Conservation (phyloP, 2,888 invertebrate genomes). For the Arctia plantaginis region DNA sequence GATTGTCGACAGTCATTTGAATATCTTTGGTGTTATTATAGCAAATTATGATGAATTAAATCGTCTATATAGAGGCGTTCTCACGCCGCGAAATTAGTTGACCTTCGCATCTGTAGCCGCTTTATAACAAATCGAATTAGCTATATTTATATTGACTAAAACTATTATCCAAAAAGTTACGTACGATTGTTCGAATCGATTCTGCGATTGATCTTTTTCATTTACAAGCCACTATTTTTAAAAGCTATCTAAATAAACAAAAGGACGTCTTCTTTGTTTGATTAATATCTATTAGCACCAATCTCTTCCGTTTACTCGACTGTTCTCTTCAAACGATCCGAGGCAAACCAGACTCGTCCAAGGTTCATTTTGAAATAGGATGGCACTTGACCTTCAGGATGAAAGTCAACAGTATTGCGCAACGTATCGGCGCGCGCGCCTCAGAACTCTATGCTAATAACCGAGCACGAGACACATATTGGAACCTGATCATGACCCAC, state of each 20-base stretch:
- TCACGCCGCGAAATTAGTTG: slow-evolving; percentile 81
- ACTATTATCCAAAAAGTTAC: slow-evolving; percentile 53
- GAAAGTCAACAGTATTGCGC: slow-evolving; percentile 85
- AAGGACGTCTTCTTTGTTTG: slow-evolving; percentile 68
- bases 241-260: slow-evolving; percentile 56
- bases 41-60: slow-evolving; percentile 85
- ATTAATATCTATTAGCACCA: slow-evolving; percentile 75
- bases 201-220: slow-evolving; percentile 50
- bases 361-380: slow-evolving; percentile 86
- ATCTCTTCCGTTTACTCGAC: slow-evolving; percentile 79
- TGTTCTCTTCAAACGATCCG: slow-evolving; percentile 71
- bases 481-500: slow-evolving; percentile 85
- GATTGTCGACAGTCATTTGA: slow-evolving; percentile 85
- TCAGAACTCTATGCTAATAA: slow-evolving; percentile 82
- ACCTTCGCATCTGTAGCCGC: slow-evolving; percentile 76
- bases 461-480: slow-evolving; percentile 79
- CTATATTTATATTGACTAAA: slow-evolving; percentile 51
- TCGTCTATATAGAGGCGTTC: slow-evolving; percentile 79
- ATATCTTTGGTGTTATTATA: slow-evolving; percentile 83
- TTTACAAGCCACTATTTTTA: slow-evolving; percentile 54
- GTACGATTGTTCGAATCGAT: slow-evolving; percentile 55
- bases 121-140: slow-evolving; percentile 62
- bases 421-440: slow-evolving; percentile 77
- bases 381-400: slow-evolving; percentile 86
- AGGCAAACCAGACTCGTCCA: slow-evolving; percentile 83